Base-by-base conservation (phyloP, 64 coral and sea anemone species). In the Montipora capricornis region DNA sequence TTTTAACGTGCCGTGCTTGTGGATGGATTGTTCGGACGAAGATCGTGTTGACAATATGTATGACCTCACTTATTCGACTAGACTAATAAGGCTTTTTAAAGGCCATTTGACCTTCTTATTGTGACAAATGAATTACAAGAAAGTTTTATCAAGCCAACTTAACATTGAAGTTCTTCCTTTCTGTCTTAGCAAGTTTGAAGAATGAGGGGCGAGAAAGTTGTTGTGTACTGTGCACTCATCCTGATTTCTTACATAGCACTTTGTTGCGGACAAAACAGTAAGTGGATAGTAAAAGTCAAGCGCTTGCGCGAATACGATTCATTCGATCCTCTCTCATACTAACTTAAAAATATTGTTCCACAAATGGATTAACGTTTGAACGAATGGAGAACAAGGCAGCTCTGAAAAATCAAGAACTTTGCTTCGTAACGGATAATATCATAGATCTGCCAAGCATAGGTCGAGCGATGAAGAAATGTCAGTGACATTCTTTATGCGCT, bases 151-250 rank as follows among this genome's bases (percentile, higher is more conserved):
- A 71, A 8, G 82, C 45, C 62, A 86, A 86, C 15, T 50, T 51
- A 73, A 70, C 47, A 44, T 70, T 67, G 44, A 22, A 20, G 58
- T 86, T 3, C 70, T 12, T 5, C 19, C 19, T 86, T 86, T 3
- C 49, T 86, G 48, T 70, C 64, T 44, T 16, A 70, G 82, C 47
- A 71, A n/a, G 15, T 47, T 86, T 69, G 19, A 86, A 86, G 62
- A 50, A 86, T 86, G 82, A 70, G 45, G 66, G 82, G 82, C 82
- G 82, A 86, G 44, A 86, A 73, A 70, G 44, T 71, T 12, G 67
- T 51, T 58, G 53, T 82, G 3, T 86, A 62, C 66, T 71, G 62
- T 22, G 82, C 64, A 47, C 45, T 86, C 2, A 10, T 71, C 6
- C 66, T 86, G 82, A 49, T 44, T 5, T 8, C 45, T 17, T 86